Conservation (phyloP, 1,140 invertebrate genomes). For the Trachelipus rathkii region DNA sequence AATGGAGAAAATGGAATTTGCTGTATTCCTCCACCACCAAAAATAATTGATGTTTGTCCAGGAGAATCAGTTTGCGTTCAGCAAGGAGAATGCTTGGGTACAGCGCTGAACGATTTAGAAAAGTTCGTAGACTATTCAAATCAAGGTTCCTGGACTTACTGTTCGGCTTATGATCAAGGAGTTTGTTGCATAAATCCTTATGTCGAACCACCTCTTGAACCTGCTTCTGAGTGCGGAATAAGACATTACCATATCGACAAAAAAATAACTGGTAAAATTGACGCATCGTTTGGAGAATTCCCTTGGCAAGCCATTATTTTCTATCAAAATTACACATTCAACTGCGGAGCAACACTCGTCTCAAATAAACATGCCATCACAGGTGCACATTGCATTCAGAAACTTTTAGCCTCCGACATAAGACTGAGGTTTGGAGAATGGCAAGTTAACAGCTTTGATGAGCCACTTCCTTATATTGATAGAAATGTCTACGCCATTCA, state of each 20-base stretch:
- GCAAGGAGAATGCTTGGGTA: conserved; percentile 14
- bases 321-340: conserved; percentile 31
- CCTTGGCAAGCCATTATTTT: conserved; percentile 27
- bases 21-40: neutral
- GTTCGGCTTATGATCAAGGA: conserved; percentile 19
- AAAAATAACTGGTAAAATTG: conserved; percentile 14
- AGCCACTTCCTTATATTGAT: conserved; percentile 49
- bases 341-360: conserved; percentile 58
- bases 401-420: conserved; percentile 42
- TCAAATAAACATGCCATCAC: conserved; percentile 52
- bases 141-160: conserved; percentile 19
- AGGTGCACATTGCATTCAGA: conserved; percentile 55
- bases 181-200: conserved; percentile 26
- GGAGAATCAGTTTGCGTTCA: conserved; percentile 22
- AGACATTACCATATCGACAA: conserved; percentile 22
- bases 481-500: conserved; percentile 46
- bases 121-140: conserved; percentile 14
- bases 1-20: neutral
- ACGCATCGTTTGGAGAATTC: conserved; percentile 24
- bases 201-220: neutral
- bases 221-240: conserved; percentile 15
- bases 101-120: conserved; percentile 3
- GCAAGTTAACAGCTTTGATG: conserved; percentile 49
- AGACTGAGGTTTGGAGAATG: conserved; percentile 58
- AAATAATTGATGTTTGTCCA: neutral